phyloP scores from a whole-genome alignment of 2,888 invertebrate genomes.

The Arenicola marina region DNA sequence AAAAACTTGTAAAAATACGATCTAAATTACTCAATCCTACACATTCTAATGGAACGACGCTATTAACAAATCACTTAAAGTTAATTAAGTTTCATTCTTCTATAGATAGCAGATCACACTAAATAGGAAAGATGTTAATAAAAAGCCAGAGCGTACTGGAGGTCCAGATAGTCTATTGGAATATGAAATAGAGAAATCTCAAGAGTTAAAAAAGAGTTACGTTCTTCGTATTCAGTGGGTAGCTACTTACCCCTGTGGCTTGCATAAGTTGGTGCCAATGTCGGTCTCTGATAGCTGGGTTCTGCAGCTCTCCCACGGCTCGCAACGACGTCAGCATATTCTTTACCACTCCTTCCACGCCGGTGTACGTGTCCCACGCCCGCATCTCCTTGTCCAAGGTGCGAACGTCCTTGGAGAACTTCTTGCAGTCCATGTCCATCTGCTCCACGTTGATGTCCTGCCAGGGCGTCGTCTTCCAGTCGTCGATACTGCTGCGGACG shows the following conservation, averaged over 20 bases:
- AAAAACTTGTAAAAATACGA: too few relatives aligned
- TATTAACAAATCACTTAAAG: too few relatives aligned
- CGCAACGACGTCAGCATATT: constrained; percentile 94
- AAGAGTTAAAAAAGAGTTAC: too few relatives aligned
- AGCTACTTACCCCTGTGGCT: constrained; percentile 76
- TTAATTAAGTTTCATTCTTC: too few relatives aligned
- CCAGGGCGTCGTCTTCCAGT: constrained; percentile 98
- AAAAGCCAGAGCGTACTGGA: too few relatives aligned
- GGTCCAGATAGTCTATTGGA: too few relatives aligned
- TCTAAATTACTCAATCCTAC: too few relatives aligned
- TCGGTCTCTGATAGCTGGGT: constrained; percentile 91
- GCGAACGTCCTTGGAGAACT: constrained; percentile 79
- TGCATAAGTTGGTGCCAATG: constrained; percentile 98
- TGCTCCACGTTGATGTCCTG: constrained; percentile 95
- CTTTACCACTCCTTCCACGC: constrained; percentile 88
- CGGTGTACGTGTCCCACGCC: constrained; percentile 87
- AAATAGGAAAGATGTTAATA: too few relatives aligned
- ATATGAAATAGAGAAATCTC: too few relatives aligned
- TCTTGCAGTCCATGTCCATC: constrained; percentile 98
- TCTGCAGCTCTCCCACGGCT: constrained; percentile 93
- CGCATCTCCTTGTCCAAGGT: constrained; percentile 94
- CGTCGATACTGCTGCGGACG: constrained; percentile 87
- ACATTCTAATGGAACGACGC: too few relatives aligned
- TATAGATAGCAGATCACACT: too few relatives aligned
- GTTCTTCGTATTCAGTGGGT: too few relatives aligned